Conservation (phyloP, 2,797 vertebrate genomes). For the Loris lydekkerianus region DNA sequence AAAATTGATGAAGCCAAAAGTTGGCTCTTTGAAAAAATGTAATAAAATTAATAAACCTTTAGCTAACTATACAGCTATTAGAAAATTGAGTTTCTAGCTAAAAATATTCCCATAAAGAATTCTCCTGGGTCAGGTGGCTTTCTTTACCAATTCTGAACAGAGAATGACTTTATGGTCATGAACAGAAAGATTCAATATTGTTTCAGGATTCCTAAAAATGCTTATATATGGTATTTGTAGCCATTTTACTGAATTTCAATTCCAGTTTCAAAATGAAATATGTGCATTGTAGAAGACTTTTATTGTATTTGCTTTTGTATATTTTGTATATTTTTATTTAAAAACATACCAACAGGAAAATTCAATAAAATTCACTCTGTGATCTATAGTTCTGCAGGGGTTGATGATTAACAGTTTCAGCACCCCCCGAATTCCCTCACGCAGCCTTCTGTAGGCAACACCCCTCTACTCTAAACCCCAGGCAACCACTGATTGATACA, state of each 20-base stretch:
- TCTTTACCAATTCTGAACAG: neutral
- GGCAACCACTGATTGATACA: neutral
- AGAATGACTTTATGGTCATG: neutral
- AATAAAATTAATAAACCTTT: slow-evolving; percentile 1
- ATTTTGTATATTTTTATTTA: neutral
- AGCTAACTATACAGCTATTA: neutral
- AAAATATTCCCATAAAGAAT: slow-evolving; percentile 14
- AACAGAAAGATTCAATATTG: neutral
- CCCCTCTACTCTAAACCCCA: neutral
- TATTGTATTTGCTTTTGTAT: neutral
- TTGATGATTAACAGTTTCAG: neutral
- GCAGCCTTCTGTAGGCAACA: neutral
- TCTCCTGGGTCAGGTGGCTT: neutral
- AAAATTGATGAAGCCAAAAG: neutral
- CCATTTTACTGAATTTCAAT: neutral
- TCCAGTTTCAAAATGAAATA: neutral
- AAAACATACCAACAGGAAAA: neutral
- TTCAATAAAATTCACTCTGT: neutral
- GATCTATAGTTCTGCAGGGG: neutral
- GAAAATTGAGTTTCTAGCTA: neutral
- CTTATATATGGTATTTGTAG: neutral
- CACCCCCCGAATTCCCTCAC: neutral
- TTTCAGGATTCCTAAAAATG: neutral
- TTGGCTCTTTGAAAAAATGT: slow-evolving; percentile 31
- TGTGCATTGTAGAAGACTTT: neutral